Conservation (phyloP, 2,113 vertebrate species). For the Aspidoscelis tigris region DNA sequence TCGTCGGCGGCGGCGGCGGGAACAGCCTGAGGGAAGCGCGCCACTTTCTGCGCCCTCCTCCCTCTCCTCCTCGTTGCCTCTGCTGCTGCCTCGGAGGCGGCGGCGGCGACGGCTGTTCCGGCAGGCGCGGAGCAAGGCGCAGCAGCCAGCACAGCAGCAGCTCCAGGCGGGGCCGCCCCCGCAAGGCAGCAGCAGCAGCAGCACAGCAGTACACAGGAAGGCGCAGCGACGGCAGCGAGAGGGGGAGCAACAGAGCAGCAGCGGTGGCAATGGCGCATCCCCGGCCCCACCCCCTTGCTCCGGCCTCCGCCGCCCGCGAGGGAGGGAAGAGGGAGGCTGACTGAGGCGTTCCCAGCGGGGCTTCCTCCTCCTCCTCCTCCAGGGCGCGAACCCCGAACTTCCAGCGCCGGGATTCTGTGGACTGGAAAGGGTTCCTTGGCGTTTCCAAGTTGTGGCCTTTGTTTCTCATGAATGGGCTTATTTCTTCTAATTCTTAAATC, state of each 20-base stretch:
- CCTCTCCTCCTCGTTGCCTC: neutral
- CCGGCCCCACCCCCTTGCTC: neutral
- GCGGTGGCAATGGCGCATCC: conserved; percentile 19
- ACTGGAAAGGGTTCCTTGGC: too few relatives aligned
- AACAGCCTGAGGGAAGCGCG: neutral
- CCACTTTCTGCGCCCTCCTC: neutral
- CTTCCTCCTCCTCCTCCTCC: too few relatives aligned
- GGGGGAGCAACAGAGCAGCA: neutral
- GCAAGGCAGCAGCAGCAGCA: neutral
- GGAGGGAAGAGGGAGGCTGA: neutral
- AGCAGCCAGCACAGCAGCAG: neutral
- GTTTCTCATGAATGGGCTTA: too few relatives aligned
- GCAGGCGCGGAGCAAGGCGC: neutral
- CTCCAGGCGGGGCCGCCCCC: conserved; percentile 36
- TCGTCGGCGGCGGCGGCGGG: neutral
- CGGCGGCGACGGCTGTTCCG: too few relatives aligned
- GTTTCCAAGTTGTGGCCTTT: too few relatives aligned
- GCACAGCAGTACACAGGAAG: neutral
- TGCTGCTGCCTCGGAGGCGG: neutral
- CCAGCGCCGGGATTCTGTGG: too few relatives aligned
- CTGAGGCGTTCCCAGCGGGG: neutral
- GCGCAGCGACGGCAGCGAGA: neutral
- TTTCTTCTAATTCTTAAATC: too few relatives aligned
- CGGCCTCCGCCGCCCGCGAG: conserved; percentile 12
- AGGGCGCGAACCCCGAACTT: too few relatives aligned